Evolutionary conservation across 2,797 vertebrate species (phyloP).

Genomic region (Manis javanica): DNA sequence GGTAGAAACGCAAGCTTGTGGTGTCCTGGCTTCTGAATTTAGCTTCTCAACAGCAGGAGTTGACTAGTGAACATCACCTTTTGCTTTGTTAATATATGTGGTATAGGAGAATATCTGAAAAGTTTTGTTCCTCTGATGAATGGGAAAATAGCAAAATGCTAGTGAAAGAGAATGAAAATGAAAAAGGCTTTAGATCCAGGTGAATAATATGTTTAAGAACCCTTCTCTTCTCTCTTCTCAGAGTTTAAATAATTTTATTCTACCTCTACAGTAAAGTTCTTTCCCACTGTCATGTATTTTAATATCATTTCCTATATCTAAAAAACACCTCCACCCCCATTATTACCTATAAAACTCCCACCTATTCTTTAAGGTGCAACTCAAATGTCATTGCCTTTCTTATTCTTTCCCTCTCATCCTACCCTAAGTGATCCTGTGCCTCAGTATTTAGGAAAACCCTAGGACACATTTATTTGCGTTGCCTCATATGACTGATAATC

Average conservation of each 20-base stretch:
- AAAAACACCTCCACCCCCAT: background rate
- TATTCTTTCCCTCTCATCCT: background rate
- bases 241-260: background rate
- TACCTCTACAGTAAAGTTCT: background rate
- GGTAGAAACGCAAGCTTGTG: accelerated
- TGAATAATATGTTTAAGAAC: background rate
- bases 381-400: background rate
- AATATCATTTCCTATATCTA: background rate
- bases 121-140: background rate
- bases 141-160: background rate
- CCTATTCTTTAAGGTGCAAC: background rate
- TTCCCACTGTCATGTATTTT: background rate
- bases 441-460: background rate
- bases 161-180: background rate
- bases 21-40: background rate
- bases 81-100: background rate
- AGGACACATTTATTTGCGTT: background rate
- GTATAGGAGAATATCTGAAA: background rate
- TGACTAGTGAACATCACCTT: background rate
- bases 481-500: background rate
- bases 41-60: background rate
- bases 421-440: background rate
- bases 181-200: background rate
- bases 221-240: background rate
- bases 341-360: background rate